Conservation (phyloP, 2,888 invertebrate genomes). For the Abscondita cerata region DNA sequence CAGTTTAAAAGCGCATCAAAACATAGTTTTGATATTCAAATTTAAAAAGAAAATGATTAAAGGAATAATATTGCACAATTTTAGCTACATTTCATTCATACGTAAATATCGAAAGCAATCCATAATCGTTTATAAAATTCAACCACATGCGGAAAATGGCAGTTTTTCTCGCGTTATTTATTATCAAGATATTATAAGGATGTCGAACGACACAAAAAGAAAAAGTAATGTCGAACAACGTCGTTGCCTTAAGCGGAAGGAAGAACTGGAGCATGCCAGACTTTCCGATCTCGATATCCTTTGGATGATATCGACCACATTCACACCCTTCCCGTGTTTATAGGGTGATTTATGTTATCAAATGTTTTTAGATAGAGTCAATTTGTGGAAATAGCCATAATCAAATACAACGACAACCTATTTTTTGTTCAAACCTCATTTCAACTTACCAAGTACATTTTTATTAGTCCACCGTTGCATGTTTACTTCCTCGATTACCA, state of each 20-base stretch:
- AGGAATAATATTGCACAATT: not conserved
- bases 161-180: constrained; percentile 31
- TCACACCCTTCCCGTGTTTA: constrained; percentile 35
- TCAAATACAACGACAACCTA: constrained; percentile 26
- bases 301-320: constrained; percentile 35
- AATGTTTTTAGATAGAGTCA: constrained; percentile 35
- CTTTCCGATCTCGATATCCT: constrained; percentile 35
- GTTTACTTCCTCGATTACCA: constrained; percentile 9
- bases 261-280: constrained; percentile 33
- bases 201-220: constrained; percentile 32
- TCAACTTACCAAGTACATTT: constrained; percentile 8
- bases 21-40: too few relatives aligned
- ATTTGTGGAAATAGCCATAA: constrained; percentile 29
- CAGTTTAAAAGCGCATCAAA: too few relatives aligned
- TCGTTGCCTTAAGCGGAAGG: constrained; percentile 31
- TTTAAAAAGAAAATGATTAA: too few relatives aligned
- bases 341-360: constrained; percentile 34
- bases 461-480: constrained; percentile 3
- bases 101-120: constrained; percentile 14
- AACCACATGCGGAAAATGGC: constrained; percentile 23
- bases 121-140: constrained; percentile 23
- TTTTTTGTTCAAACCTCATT: constrained; percentile 17
- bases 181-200: constrained; percentile 34
- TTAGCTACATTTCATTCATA: constrained; percentile 8
- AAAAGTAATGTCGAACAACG: constrained; percentile 34